Evolutionary conservation across 2,797 vertebrate species (phyloP).

Genomic region (Mus spretus): DNA sequence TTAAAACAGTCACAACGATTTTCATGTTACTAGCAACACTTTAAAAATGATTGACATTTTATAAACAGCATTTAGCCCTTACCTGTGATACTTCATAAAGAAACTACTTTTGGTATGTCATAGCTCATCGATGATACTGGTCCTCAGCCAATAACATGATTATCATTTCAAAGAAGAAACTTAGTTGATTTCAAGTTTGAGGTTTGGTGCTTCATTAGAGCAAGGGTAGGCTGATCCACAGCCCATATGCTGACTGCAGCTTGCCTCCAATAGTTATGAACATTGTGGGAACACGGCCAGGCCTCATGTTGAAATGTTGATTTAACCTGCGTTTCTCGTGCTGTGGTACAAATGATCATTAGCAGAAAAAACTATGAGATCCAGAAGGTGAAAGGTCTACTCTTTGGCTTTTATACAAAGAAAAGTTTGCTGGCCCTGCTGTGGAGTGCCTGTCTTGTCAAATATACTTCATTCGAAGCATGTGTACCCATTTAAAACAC

Average conservation of each 20-base stretch:
- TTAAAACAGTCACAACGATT: neutral
- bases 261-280: neutral
- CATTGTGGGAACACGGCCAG: constrained; percentile 8
- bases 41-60: constrained; percentile 13
- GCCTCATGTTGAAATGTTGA: neutral
- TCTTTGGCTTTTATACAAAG: neutral
- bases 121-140: neutral
- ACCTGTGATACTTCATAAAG: constrained; percentile 19
- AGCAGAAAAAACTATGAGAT: neutral
- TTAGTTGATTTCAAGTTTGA: constrained; percentile 44
- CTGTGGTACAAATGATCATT: neutral
- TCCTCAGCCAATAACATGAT: neutral
- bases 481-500: neutral
- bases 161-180: neutral
- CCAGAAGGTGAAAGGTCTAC: constrained; percentile 26
- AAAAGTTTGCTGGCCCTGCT: neutral
- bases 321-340: constrained; percentile 6
- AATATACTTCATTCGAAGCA: neutral
- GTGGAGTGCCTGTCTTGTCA: neutral
- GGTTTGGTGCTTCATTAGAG: neutral
- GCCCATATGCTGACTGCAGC: neutral
- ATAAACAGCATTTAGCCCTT: constrained; percentile 22
- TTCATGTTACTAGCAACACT: neutral
- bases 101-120: constrained; percentile 3
- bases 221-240: neutral